A percentile compares a stretch with the other conserved stretches of the same genome.
phyloP scores from a whole-genome alignment of 2,888 invertebrate genomes.

The Morpho deidamia region DNA sequence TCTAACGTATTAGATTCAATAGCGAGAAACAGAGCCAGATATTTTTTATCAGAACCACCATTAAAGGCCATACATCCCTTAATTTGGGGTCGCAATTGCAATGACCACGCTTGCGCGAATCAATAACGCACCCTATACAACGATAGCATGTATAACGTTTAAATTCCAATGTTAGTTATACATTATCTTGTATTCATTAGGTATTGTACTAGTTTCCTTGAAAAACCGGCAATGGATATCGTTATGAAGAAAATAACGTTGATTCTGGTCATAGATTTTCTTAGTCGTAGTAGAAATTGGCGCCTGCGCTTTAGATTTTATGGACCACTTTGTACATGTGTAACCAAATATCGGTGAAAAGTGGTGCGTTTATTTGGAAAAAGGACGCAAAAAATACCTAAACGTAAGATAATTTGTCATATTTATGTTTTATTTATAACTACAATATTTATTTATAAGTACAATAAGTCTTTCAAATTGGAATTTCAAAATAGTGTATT shows the following conservation, averaged over 20 bases:
- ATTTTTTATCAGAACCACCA: conserved; percentile 20
- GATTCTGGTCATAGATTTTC: conserved; percentile 33
- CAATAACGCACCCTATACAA: conserved; percentile 50
- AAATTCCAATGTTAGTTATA: conserved; percentile 9
- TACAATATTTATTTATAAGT: no score
- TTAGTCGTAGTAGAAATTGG: conserved; percentile 34
- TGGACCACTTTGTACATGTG: conserved; percentile 65
- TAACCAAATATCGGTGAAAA: conserved; percentile 44
- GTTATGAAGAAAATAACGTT: background rate
- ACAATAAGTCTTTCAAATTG: no score
- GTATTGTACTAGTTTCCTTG: rapidly evolving
- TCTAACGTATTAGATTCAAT: conserved; percentile 7
- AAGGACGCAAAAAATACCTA: conserved; percentile 39
- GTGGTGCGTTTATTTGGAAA: conserved; percentile 56
- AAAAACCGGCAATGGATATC: conserved; percentile 35
- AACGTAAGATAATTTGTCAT: conserved; percentile 48
- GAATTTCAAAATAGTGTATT: no score
- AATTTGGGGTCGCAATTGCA: conserved; percentile 33
- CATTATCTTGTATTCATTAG: conserved; percentile 32
- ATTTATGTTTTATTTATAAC: background rate
- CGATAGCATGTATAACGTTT: conserved; percentile 8
- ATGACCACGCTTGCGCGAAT: conserved; percentile 67
- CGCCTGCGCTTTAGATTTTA: conserved; percentile 66
- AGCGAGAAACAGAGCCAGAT: conserved; percentile 31
- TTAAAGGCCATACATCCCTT: conserved; percentile 36